Percentiles rank a stretch among this genome's conserved stretches.
phyloP scores from a whole-genome alignment of 2,113 vertebrate species.

The Illadopsis cleaveri region DNA sequence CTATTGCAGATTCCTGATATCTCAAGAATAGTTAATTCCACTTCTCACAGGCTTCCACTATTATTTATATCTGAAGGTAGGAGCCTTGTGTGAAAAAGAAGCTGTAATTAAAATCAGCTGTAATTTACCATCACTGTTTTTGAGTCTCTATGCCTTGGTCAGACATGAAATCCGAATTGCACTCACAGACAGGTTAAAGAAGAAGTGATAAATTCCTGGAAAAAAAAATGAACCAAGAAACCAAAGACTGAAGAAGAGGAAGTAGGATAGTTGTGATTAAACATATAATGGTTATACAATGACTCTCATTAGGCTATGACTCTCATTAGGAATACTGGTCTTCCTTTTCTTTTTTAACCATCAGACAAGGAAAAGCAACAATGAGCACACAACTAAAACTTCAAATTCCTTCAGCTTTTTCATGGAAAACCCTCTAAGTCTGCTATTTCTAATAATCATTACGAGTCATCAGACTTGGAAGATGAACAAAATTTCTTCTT shows the following conservation, averaged over 20 bases:
- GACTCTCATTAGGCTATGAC: neutral
- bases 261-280: neutral
- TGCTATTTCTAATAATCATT: neutral
- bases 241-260: neutral
- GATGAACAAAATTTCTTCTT: neutral
- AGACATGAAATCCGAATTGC: neutral
- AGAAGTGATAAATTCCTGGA: neutral
- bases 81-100: neutral
- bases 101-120: neutral
- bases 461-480: neutral
- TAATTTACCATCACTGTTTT: neutral
- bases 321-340: neutral
- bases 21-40: neutral
- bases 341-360: neutral
- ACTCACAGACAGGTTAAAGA: neutral
- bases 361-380: neutral
- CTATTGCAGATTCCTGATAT: neutral
- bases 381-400: neutral
- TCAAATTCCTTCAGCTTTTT: neutral
- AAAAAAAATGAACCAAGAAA: neutral
- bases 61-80: neutral
- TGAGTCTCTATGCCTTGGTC: neutral
- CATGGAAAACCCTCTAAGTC: neutral
- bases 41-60: neutral
- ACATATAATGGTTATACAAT: neutral